phyloP scores from a whole-genome alignment of 2,888 invertebrate species.

The Drepanosiphum platanoidis region DNA sequence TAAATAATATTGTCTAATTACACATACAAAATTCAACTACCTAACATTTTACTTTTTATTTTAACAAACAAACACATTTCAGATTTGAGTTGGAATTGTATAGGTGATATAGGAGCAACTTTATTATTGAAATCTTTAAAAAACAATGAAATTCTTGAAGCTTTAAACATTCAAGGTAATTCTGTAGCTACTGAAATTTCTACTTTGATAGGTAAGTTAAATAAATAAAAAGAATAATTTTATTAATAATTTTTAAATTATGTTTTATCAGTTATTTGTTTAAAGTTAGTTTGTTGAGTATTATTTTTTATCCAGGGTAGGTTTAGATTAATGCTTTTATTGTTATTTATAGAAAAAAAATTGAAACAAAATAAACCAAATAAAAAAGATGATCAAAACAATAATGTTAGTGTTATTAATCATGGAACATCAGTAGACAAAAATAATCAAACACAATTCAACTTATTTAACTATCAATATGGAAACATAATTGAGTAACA shows the following conservation, averaged over 20 bases:
- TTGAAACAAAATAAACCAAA: slow-evolving; percentile 30
- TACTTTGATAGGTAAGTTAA: slow-evolving; percentile 11
- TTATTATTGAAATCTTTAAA: slow-evolving; percentile 39
- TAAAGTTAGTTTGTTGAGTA: no score
- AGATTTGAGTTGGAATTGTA: slow-evolving; percentile 55
- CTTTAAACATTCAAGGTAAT: slow-evolving; percentile 39
- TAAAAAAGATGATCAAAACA: neutral
- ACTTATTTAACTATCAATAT: neutral
- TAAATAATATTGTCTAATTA: neutral
- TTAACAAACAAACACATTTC: neutral
- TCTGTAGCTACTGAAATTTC: neutral
- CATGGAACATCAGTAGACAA: neutral
- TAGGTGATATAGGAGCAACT: slow-evolving; percentile 25
- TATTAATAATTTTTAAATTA: no score
- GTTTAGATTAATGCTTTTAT: neutral
- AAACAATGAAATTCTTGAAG: slow-evolving; percentile 13
- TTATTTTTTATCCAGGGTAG: neutral
- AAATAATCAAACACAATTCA: slow-evolving; percentile 48
- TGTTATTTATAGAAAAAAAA: neutral
- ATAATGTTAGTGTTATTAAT: neutral
- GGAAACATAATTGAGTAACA: slow-evolving; percentile 10
- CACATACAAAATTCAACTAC: neutral
- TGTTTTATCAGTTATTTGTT: no score
- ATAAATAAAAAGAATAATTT: neutral
- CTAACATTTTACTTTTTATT: neutral